phyloP scores from a whole-genome alignment of 2,888 invertebrate genomes.

The Diarsia mendica region DNA sequence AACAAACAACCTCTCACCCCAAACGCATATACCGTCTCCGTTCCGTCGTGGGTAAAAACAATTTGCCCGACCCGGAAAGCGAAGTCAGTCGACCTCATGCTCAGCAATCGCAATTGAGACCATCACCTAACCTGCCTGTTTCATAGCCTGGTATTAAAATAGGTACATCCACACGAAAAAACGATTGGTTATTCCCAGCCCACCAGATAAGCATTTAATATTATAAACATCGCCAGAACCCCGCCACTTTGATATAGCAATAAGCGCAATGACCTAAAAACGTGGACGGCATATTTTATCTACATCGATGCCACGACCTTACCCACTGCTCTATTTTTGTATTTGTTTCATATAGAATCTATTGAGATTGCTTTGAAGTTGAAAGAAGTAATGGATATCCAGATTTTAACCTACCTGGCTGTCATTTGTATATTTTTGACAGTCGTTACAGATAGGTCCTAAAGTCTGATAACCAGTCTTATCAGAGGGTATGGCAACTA shows the following conservation, averaged over 20 bases:
- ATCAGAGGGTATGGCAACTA: not conserved
- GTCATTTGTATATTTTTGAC: not conserved
- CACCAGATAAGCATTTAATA: not conserved
- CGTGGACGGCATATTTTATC: conserved; percentile 6
- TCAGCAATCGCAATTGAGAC: too few species aligned
- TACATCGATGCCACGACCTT: conserved; percentile 19
- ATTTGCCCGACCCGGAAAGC: too few species aligned
- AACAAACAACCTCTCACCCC: too few species aligned
- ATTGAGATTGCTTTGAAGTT: not conserved
- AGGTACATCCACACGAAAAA: not conserved
- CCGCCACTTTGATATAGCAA: conserved; percentile 21
- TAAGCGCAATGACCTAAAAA: conserved; percentile 41
- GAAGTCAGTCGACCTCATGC: too few species aligned
- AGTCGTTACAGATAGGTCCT: not conserved
- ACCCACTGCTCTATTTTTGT: conserved; percentile 13
- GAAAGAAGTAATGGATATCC: not conserved
- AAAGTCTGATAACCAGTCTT: not conserved
- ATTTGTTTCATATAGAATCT: not conserved
- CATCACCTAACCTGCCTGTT: too few species aligned
- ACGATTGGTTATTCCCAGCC: not conserved
- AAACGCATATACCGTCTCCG: too few species aligned
- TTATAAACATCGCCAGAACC: conserved; percentile 7
- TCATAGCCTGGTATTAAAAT: not conserved
- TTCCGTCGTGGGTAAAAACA: too few species aligned
- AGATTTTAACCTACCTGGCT: not conserved